Evolutionary conservation across 2,113 vertebrate species (phyloP).

Genomic region (Paratilapia polleni): DNA sequence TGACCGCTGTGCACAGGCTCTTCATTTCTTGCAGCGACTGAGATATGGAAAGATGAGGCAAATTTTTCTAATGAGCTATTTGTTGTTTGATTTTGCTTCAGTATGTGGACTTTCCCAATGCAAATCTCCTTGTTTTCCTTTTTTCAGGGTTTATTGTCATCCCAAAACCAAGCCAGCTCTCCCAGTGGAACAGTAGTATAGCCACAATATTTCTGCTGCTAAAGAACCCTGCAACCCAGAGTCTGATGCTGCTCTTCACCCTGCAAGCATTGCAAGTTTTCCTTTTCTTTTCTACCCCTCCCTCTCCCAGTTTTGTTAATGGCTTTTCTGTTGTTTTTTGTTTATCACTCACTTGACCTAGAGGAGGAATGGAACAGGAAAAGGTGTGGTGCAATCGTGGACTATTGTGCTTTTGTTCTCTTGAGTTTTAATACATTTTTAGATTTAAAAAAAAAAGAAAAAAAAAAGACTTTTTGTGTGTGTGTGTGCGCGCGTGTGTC

Average conservation of each 20-base stretch:
- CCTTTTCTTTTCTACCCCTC: slow-evolving; percentile 50
- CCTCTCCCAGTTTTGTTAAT: slow-evolving; percentile 42
- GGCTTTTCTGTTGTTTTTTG: slow-evolving; percentile 63
- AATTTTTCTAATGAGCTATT: slow-evolving; percentile 44
- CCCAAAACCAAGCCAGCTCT: slow-evolving; percentile 95
- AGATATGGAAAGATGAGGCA: slow-evolving; percentile 6
- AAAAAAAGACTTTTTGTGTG: slow-evolving; percentile 22
- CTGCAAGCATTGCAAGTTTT: slow-evolving; percentile 86
- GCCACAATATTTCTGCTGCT: slow-evolving; percentile 87
- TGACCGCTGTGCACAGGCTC: slow-evolving; percentile 12
- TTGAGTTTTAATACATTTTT: slow-evolving; percentile 71
- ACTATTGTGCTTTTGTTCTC: slow-evolving; percentile 53
- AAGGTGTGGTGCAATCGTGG: slow-evolving; percentile 65
- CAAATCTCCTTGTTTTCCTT: slow-evolving; percentile 88
- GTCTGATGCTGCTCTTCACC: slow-evolving; percentile 87
- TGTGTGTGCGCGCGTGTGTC: background rate
- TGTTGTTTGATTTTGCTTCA: slow-evolving; percentile 63
- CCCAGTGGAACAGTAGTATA: slow-evolving; percentile 97
- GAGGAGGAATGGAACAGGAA: slow-evolving; percentile 61
- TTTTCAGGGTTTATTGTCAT: slow-evolving; percentile 92
- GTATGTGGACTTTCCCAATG: slow-evolving; percentile 77
- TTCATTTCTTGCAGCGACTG: slow-evolving; percentile 11
- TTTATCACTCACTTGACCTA: slow-evolving; percentile 69
- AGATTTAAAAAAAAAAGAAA: background rate
- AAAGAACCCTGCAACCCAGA: slow-evolving; percentile 87